Evolutionary conservation across 2,113 vertebrate genomes (phyloP), one percentile per base, ranked within the genome.

Genomic region (Rhineura floridana): DNA sequence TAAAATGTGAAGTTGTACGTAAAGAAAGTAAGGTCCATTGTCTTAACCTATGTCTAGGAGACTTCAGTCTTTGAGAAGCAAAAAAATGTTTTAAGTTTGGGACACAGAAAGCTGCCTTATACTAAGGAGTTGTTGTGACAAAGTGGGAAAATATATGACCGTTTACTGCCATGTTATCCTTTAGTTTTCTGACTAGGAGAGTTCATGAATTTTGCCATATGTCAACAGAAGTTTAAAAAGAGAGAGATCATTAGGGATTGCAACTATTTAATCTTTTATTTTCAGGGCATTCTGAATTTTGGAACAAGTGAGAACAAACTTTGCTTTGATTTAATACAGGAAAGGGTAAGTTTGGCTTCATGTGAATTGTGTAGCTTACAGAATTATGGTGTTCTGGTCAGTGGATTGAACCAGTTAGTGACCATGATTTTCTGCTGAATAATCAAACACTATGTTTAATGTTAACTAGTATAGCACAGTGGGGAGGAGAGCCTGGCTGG

Each of bases 271-370:
- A 33, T 36, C 13, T 1, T 36, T 86, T 81, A 28, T 87, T 83
- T 88, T 70, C 83, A 92, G 93, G 93, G 94, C 73, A 73, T 89
- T 70, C 55, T 91, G 75, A 94, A 91, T 36, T 8, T 90, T 87
- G 94, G 94, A 81, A 86, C 86, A 1, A 90, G 93, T 23, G 93
- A 91, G 81, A 95, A 94, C 90, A 89, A 88, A 62, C 88, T 95
- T 48, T 91, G 91, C 83, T 92, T 89, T 84, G 93, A 91, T 83
- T 62, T 93, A 9, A 46, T 90, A 33, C 82, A 92, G 63, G 87
- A 88, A 46, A 70, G 92, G 84, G 93, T 92, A 65, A 91, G 93
- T 88, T 90, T 10, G 3, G 75, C 48, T 10, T 52, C 0, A 65
- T 4, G 36, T 55, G 28, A 81, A 70, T 39, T 78, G n/a, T 11